Conservation (phyloP, 1,140 invertebrate species). For the Aphelinus certus region DNA sequence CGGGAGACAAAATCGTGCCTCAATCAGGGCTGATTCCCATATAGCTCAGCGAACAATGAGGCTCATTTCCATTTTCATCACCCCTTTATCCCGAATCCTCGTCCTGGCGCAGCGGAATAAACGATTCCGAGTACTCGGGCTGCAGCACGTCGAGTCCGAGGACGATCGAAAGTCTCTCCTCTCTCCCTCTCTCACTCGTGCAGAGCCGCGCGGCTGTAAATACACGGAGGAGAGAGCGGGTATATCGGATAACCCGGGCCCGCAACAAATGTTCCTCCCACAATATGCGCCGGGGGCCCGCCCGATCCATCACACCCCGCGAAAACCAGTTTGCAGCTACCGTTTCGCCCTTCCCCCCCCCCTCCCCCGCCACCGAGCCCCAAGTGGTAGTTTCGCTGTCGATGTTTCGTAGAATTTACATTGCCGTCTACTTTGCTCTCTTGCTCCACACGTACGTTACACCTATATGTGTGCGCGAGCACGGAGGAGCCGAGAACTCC, state of each 20-base stretch:
- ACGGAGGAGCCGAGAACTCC: no score
- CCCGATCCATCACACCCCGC: conserved; percentile 4
- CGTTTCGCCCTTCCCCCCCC: no score
- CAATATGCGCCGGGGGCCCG: conserved; percentile 4
- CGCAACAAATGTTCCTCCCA: conserved; percentile 35
- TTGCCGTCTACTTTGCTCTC: no score
- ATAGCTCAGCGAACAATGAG: no score
- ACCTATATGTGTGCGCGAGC: no score
- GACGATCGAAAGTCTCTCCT: background rate
- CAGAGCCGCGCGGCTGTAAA: conserved; percentile 12
- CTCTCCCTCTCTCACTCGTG: background rate
- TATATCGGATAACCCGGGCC: conserved; percentile 34
- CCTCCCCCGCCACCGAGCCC: no score
- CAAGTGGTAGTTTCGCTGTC: no score
- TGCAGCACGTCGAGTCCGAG: background rate
- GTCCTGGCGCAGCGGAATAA: background rate
- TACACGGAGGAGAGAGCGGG: conserved; percentile 1
- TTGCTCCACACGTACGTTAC: no score
- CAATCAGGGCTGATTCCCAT: no score
- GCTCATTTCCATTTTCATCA: no score
- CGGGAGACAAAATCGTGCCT: no score
- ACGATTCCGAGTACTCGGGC: background rate
- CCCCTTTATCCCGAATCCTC: background rate
- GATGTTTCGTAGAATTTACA: no score
- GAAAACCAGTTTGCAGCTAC: conserved; percentile 9